Base-by-base conservation (phyloP, 2,888 invertebrate species). In the Ashinkailepas kermadecensis region DNA sequence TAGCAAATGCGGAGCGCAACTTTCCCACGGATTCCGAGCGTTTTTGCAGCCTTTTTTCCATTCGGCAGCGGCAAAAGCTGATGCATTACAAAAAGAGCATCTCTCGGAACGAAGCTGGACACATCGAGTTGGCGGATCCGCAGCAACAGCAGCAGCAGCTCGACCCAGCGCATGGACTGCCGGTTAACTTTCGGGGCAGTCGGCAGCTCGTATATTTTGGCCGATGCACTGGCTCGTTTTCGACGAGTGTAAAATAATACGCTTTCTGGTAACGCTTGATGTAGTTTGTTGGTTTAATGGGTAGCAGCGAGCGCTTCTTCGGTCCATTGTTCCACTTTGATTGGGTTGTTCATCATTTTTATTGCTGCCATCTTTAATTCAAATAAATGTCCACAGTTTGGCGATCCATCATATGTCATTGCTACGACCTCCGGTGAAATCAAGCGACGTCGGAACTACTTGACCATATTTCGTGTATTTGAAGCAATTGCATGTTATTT, bases 1-100 rank as follows among this genome's bases (percentile, higher is more conserved):
- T 70, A 70, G 39, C 70, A 65, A 65, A 9, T 65, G 23, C n/a
- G 9, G 39, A 15, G 59, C 21, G 70, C 70, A 7, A 39, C 70
- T 25, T 70, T 70, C 70, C 65, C 70, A 70, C 70, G 70, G 70
- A 70, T 70, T 70, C 70, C 39, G 70, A 4, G 25, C 25, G 70
- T 70, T 70, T 70, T 70, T 70, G 70, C 39, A 39, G 70, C 70
- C 12, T 12, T 70, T 70, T 70, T 70, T 70, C 39, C 70, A 70
- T 70, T 39, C 70, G 39, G 70, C 6, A 12, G 70, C 70, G 59
- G 59, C 59, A 59, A 70, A 70, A 70, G 39, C 39, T 39, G 4
- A 15, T 70, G 39, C 25, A 70, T 39, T 70, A 39, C 70, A 70
- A 70, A 70, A 70, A 70, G 13, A 12, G 15, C 70, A 70, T 39